phyloP scores from a whole-genome alignment of 2,113 vertebrate species.

The Ia io region DNA sequence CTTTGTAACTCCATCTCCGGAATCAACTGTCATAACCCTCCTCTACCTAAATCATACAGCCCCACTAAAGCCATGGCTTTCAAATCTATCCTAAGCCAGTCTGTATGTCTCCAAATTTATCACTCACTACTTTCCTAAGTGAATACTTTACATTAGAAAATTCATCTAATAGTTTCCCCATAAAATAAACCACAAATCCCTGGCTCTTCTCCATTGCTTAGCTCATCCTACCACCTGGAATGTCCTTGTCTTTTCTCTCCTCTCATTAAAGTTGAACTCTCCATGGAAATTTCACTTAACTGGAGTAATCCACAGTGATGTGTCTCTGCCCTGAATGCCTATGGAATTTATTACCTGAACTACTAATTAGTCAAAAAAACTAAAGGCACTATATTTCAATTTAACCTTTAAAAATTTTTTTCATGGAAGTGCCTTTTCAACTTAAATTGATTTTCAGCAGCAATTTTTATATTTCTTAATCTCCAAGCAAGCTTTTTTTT shows the following conservation, averaged over 20 bases:
- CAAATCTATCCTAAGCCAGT: not conserved
- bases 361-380: slow-evolving; percentile 48
- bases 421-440: not conserved
- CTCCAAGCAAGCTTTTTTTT: not conserved
- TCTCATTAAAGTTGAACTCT: slow-evolving; percentile 62
- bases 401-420: not conserved
- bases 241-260: slow-evolving; percentile 37
- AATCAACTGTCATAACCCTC: not conserved
- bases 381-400: not conserved
- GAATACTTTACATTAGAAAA: slow-evolving; percentile 67
- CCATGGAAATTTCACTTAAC: slow-evolving; percentile 57
- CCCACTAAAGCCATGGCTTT: not conserved
- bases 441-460: not conserved
- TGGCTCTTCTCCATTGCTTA: slow-evolving; percentile 43
- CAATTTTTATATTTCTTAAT: not conserved
- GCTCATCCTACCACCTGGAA: slow-evolving; percentile 41
- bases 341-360: slow-evolving; percentile 35
- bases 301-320: slow-evolving; percentile 55
- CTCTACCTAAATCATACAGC: not conserved
- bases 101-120: slow-evolving; percentile 44
- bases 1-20: not conserved
- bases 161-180: slow-evolving; percentile 53
- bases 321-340: not conserved
- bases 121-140: slow-evolving; percentile 46
- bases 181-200: slow-evolving; percentile 19